A percentile compares a stretch with the other conserved stretches of the same genome.
phyloP scores from a whole-genome alignment of 2,888 invertebrate genomes.

The Prosapia bicincta region DNA sequence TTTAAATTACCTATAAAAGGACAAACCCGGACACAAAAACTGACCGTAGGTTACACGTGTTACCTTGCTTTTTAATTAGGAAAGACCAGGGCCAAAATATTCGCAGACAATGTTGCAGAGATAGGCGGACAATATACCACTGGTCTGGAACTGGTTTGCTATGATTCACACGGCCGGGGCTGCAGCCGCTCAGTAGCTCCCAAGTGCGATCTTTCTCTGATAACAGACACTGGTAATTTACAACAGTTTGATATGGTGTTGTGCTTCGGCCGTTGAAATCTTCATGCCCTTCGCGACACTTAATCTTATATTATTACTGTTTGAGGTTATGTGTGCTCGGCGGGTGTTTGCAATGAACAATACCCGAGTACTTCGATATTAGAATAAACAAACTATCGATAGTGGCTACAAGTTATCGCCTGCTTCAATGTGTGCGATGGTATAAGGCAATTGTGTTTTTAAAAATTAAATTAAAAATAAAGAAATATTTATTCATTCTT shows the following conservation, averaged over 20 bases:
- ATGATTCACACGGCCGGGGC: neutral
- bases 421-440: no score
- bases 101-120: neutral
- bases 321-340: neutral
- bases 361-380: neutral
- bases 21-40: no score
- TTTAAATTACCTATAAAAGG: no score
- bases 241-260: slow-evolving; percentile 26
- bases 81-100: neutral
- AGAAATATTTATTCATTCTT: no score
- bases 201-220: neutral
- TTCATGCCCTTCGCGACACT: slow-evolving; percentile 21
- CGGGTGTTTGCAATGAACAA: neutral
- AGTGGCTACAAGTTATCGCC: no score
- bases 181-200: neutral
- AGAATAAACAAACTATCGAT: neutral
- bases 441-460: no score
- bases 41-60: neutral
- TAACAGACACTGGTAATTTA: neutral
- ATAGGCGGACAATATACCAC: neutral
- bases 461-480: no score
- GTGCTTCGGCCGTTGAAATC: slow-evolving; percentile 21
- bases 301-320: slow-evolving; percentile 1
- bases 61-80: neutral
- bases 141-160: neutral